These are phyloP conservation scores for Phycodurus eques DNA, from an alignment of 2,113 vertebrate genomes.

Conservation along the genomic window DNA sequence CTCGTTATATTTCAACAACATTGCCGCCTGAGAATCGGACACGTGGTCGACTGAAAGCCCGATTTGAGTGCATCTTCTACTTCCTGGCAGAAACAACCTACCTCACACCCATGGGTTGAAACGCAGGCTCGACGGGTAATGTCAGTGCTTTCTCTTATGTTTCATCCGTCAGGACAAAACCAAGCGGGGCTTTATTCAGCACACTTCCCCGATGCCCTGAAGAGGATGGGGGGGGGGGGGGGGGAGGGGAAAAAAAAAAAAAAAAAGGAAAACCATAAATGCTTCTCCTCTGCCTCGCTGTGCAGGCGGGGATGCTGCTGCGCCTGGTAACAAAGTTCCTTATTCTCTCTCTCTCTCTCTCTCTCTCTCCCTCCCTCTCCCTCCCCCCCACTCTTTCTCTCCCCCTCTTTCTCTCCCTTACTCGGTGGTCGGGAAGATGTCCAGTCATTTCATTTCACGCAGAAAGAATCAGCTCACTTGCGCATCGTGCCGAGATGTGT, in stretches of 20 bases:
- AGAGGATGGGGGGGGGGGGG: conserved; percentile 30
- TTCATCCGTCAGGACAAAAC: conserved; percentile 48
- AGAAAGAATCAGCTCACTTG: conserved; percentile 59
- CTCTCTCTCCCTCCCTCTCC: conserved; percentile 43
- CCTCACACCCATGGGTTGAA: conserved; percentile 56
- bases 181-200: conserved; percentile 14
- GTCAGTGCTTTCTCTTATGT: conserved; percentile 33
- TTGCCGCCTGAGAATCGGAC: background rate
- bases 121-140: conserved; percentile 24
- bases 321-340: conserved; percentile 68
- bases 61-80: background rate
- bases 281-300: conserved; percentile 42
- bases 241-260: conserved; percentile 37
- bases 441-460: conserved; percentile 68
- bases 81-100: conserved; percentile 43
- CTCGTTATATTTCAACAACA: background rate
- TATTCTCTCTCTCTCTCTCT: conserved; percentile 43
- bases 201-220: conserved; percentile 23
- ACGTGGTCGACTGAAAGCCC: background rate
- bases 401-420: conserved; percentile 23
- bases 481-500: conserved; percentile 40
- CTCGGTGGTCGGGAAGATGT: conserved; percentile 54
- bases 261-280: conserved; percentile 58
- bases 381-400: conserved; percentile 35
- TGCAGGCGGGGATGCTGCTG: conserved; percentile 55